Conservation (phyloP, 1,140 invertebrate genomes). For the Dolichoris vasculosae region DNA sequence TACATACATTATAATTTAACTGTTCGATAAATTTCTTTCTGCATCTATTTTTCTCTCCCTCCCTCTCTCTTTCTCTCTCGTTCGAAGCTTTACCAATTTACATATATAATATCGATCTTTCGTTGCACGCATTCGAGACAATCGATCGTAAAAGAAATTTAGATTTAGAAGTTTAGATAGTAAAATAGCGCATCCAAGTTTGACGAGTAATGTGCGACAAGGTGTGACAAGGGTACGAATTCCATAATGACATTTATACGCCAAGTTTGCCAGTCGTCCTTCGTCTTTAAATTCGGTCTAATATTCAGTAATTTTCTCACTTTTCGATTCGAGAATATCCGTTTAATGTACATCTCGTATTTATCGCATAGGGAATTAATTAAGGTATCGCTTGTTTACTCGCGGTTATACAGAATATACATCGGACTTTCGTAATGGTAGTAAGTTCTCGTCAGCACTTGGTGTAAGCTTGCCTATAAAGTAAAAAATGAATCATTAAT, state of each 20-base stretch:
- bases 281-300: too few species aligned
- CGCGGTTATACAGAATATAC: not conserved
- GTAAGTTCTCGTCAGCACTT: not conserved
- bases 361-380: not conserved
- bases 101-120: not conserved
- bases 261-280: too few species aligned
- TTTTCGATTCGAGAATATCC: not conserved
- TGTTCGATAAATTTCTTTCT: not conserved
- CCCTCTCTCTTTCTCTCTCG: not conserved
- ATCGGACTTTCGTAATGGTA: not conserved
- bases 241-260: too few species aligned
- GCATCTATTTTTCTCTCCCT: too few species aligned
- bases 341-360: not conserved
- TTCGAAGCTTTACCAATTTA: not conserved
- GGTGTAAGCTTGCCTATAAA: not conserved
- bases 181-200: too few species aligned
- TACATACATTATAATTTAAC: constrained; percentile 13
- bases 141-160: not conserved
- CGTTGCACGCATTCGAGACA: not conserved
- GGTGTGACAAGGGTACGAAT: too few species aligned
- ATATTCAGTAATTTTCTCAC: not conserved
- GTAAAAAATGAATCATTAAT: not conserved
- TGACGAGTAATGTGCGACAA: too few species aligned
- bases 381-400: not conserved
- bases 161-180: too few species aligned